Percentiles rank a stretch among this genome's conserved stretches.
Conservation (phyloP, 2,797 vertebrate genomes). For the Argya squamiceps region DNA sequence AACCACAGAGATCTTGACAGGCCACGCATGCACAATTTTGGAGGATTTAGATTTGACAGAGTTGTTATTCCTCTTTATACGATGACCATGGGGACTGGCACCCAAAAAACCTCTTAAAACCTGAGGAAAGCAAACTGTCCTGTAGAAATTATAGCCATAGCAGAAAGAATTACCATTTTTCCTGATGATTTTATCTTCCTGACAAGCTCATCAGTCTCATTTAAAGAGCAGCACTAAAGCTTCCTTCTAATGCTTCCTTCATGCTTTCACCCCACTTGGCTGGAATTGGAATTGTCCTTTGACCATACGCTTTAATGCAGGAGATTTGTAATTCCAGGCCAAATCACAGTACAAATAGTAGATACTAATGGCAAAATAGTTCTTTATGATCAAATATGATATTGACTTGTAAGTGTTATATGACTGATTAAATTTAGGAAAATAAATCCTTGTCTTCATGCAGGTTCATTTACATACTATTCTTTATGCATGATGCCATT, state of each 20-base stretch:
- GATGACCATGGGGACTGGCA: neutral
- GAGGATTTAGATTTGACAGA: neutral
- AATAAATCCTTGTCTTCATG: neutral
- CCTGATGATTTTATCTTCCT: neutral
- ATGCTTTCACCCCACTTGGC: neutral
- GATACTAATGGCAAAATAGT: neutral
- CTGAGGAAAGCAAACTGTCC: fast-evolving
- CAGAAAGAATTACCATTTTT: neutral
- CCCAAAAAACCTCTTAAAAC: neutral
- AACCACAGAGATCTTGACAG: neutral
- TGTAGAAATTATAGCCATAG: neutral
- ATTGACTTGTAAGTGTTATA: neutral
- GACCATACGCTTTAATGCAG: neutral
- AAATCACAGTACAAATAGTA: neutral
- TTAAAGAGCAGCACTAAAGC: neutral
- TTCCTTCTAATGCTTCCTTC: neutral
- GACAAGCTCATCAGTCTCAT: neutral
- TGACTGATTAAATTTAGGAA: neutral
- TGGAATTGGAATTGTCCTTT: neutral
- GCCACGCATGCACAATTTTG: neutral
- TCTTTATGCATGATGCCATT: neutral
- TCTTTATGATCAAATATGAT: neutral
- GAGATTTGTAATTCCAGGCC: neutral
- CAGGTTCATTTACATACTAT: neutral
- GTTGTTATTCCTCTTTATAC: neutral